These are phyloP conservation scores for Torymus tubicola DNA, from an alignment of 2,888 invertebrate species.

Conservation along the genomic window DNA sequence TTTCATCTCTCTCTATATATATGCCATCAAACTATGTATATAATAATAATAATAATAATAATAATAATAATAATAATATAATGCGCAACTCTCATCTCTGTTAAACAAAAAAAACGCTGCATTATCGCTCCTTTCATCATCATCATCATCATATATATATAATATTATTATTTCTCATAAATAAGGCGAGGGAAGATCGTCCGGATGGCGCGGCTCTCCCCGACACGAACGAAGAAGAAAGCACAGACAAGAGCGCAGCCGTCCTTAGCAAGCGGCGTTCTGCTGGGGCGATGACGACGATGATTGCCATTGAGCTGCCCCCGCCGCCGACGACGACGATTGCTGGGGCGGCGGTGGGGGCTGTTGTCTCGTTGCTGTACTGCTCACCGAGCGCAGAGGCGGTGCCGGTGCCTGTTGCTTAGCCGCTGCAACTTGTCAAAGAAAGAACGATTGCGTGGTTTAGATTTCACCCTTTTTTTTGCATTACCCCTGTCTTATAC, in stretches of 20 bases:
- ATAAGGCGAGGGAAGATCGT: slow-evolving; percentile 48
- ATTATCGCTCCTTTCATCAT: not conserved
- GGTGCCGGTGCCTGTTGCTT: slow-evolving; percentile 75
- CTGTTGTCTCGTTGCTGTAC: slow-evolving; percentile 6
- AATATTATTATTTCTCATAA: slow-evolving; percentile 28
- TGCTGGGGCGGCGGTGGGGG: slow-evolving; percentile 54
- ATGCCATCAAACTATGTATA: slow-evolving; percentile 43
- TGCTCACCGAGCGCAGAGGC: slow-evolving; percentile 67
- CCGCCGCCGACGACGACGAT: too few relatives aligned
- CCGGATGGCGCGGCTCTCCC: slow-evolving; percentile 46
- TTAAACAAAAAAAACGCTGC: too few relatives aligned
- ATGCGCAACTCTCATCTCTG: slow-evolving; percentile 30
- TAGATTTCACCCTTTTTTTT: slow-evolving; percentile 57
- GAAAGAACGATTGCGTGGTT: slow-evolving; percentile 1
- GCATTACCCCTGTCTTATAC: not conserved
- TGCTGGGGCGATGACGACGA: slow-evolving; percentile 63
- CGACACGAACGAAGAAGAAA: slow-evolving; percentile 36
- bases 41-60: slow-evolving; percentile 22
- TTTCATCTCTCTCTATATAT: not conserved
- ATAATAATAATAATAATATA: slow-evolving; percentile 14
- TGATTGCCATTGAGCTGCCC: not conserved
- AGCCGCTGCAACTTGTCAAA: slow-evolving; percentile 72
- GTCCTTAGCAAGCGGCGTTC: slow-evolving; percentile 67
- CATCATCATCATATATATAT: not conserved
- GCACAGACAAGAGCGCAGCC: slow-evolving; percentile 52